phyloP scores from a whole-genome alignment of 2,113 vertebrate species.

The Xiphias gladius region DNA sequence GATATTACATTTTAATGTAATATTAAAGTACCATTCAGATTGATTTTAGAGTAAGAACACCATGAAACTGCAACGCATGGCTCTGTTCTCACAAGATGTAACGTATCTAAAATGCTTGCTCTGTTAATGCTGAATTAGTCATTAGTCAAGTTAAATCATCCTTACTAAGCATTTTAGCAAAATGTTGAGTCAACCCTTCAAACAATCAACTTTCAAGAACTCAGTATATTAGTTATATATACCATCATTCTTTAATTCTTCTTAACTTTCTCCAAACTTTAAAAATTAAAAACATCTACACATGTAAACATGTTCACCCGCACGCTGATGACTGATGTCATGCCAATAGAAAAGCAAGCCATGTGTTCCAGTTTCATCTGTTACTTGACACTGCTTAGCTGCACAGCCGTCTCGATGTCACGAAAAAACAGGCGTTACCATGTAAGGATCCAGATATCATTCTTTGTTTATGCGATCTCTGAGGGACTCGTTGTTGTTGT shows the following conservation, averaged over 20 bases:
- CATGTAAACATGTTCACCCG: background rate
- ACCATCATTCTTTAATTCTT: background rate
- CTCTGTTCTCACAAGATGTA: constrained; percentile 39
- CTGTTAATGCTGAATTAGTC: too few relatives aligned
- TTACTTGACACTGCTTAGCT: constrained; percentile 58
- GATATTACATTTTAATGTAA: constrained; percentile 59
- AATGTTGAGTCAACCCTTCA: background rate
- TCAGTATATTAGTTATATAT: background rate
- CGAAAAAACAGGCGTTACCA: constrained; percentile 57
- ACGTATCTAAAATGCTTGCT: constrained; percentile 30
- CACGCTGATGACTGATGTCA: background rate
- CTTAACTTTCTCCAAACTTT: background rate
- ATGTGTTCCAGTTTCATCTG: constrained; percentile 57
- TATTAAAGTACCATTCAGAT: constrained; percentile 60
- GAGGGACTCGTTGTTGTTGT: constrained; percentile 86
- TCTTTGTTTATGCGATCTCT: constrained; percentile 74
- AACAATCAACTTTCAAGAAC: background rate
- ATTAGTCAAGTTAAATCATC: background rate
- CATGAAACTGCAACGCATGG: constrained; percentile 60
- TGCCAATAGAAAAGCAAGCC: constrained; percentile 43
- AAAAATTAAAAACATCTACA: background rate
- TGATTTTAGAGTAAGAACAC: constrained; percentile 49
- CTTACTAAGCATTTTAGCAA: constrained; percentile 15
- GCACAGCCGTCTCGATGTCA: constrained; percentile 56
- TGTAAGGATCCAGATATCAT: constrained; percentile 36